Base-by-base conservation (phyloP, 2,888 invertebrate species). In the Epinotia ramella region DNA sequence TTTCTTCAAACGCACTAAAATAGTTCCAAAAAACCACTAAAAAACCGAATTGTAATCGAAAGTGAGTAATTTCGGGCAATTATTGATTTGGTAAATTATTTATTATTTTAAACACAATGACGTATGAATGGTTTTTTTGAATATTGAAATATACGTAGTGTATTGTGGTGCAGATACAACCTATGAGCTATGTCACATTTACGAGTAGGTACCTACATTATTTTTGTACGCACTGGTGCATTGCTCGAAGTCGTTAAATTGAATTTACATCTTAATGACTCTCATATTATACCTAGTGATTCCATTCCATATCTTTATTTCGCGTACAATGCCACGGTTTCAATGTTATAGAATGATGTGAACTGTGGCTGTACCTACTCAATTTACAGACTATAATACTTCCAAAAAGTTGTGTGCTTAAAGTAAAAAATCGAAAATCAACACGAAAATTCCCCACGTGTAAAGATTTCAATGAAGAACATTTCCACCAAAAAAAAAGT, bases 241-340 rank as follows among this genome's bases (percentile, higher is more conserved):
- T 53, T 75, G 71, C 53, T 71, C 62, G 66, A 24, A 56, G 62
- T 71, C 63, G 46, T 74, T 67, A 71, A 72, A 71, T 62, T 67
- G 72, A 76, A 72, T 76, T 72, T 76, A 67, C 76, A 76, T 76
- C 62, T 67, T 63, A 76, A 76, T 62, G 20, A 20, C 20, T n/a
- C n/a, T n/a, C n/a, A n/a, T n/a, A 20, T 20, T 20, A 20, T 20
- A 20, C 24, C 24, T 13, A 71, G 62, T 72, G 56, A 60, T 65
- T 60, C 64, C 67, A 60, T 65, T 60, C 64, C 67, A 67, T 72
- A 67, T 67, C 71, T 76, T 76, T 76, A 71, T 76, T 71, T 67
- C 62, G 71, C 57, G 11, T 6, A 62, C 40, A 76, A 71, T 72
- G 56, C 40, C 46, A 67, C 20, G 11, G 28, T 71, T 76, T 64